These are phyloP conservation scores for Megamerina dolium DNA, from an alignment of 2,888 invertebrate genomes.

Conservation along the genomic window DNA sequence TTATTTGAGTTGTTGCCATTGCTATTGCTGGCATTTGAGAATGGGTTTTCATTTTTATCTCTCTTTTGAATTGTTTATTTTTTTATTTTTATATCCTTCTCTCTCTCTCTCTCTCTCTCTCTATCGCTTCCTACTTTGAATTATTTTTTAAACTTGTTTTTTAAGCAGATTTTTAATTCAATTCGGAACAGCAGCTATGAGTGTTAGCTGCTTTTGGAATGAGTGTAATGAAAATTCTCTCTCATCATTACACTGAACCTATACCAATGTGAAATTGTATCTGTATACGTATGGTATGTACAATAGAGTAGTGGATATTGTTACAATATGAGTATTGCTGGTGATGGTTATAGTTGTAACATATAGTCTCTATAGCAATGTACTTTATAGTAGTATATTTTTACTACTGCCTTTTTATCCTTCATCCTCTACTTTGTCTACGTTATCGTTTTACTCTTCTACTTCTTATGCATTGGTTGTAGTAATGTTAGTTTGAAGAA, in stretches of 20 bases:
- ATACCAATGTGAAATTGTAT: too few species aligned
- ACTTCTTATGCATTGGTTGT: too few species aligned
- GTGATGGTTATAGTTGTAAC: background rate
- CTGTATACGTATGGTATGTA: background rate
- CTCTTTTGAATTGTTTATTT: too few species aligned
- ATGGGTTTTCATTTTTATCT: background rate
- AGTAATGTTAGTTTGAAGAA: too few species aligned
- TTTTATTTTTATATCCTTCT: too few species aligned
- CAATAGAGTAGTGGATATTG: conserved; percentile 1
- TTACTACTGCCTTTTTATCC: too few species aligned
- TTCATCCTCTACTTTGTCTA: too few species aligned
- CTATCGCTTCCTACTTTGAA: too few species aligned
- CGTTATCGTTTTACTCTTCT: too few species aligned
- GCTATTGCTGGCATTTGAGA: background rate
- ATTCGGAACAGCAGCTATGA: conserved; percentile 43
- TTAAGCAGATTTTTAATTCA: conserved; percentile 47
- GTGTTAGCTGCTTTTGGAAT: conserved; percentile 39
- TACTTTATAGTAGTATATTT: too few species aligned
- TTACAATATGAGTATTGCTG: background rate
- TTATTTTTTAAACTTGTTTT: too few species aligned
- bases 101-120: too few species aligned
- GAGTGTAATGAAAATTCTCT: conserved; percentile 23
- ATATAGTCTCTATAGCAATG: conserved; percentile 17
- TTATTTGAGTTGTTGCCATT: background rate
- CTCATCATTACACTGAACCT: conserved; percentile 2